Evolutionary conservation across 2,888 invertebrate species (phyloP).

Genomic region (Polylopha cassiicola): DNA sequence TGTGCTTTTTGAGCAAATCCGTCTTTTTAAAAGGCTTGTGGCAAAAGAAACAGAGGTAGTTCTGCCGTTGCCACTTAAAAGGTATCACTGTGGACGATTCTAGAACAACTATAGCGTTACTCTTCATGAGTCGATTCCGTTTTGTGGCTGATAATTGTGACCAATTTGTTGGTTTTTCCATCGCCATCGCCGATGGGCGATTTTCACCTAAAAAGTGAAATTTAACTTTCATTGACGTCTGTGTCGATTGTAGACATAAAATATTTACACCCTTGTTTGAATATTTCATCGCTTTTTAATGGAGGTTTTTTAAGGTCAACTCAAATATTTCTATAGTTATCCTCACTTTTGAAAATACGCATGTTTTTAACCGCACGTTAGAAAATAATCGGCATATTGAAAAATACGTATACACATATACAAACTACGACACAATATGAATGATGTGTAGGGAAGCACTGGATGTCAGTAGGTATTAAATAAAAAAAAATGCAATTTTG

Average conservation of each 20-base stretch:
- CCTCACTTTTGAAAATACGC: no score
- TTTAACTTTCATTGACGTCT: no score
- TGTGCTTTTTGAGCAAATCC: conserved; percentile 56
- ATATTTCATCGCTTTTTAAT: neutral
- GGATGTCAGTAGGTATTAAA: no score
- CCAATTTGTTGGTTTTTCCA: conserved; percentile 41
- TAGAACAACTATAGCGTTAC: conserved; percentile 54
- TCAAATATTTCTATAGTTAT: no score
- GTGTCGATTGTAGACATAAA: no score
- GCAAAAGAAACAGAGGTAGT: conserved; percentile 65
- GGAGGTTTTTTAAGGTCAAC: neutral
- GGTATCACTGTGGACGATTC: conserved; percentile 55
- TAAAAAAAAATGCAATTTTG: no score
- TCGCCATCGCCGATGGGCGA: conserved; percentile 26
- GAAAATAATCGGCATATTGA: no score
- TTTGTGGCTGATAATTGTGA: conserved; percentile 55
- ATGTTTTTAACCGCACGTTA: no score
- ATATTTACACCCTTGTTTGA: no score
- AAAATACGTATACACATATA: conserved; percentile 2
- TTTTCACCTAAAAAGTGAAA: conserved; percentile 63
- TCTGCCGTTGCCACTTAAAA: conserved; percentile 67
- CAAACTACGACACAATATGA: conserved; percentile 1
- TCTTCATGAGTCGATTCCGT: conserved; percentile 59
- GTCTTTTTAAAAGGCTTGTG: conserved; percentile 51
- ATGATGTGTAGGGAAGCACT: no score